A percentile compares a stretch with the other conserved stretches of the same genome.
Evolutionary conservation across 2,113 vertebrate species (phyloP).

Genomic region (Jaculus jaculus): DNA sequence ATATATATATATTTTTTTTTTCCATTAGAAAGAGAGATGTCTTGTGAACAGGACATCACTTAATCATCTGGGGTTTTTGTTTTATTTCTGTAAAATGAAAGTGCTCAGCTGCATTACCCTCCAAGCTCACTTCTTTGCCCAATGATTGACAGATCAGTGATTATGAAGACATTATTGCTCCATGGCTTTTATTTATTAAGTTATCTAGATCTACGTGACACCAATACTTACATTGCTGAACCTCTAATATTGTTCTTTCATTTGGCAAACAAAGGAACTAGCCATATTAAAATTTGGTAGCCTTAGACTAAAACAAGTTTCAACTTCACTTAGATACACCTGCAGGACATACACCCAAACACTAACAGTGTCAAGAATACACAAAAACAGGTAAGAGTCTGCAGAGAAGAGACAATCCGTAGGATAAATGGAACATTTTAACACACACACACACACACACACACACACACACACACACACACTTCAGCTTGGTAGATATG

Average conservation of each 20-base stretch:
- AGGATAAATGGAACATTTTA: neutral
- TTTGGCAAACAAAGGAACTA: neutral
- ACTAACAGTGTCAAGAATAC: neutral
- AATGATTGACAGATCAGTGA: neutral
- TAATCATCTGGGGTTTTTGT: neutral
- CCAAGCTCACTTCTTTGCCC: neutral
- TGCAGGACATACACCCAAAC: neutral
- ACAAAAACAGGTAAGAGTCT: neutral
- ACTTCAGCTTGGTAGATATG: neutral
- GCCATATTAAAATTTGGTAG: neutral
- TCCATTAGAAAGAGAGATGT: neutral
- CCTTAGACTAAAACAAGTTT: neutral
- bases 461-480: no score
- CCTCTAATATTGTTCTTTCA: neutral
- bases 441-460: fast-evolving
- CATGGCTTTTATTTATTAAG: neutral
- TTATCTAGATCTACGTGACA: neutral
- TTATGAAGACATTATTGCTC: neutral
- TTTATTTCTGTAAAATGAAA: neutral
- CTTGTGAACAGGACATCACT: neutral
- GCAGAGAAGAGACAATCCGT: neutral
- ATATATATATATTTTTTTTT: no score
- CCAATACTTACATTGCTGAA: neutral
- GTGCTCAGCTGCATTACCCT: neutral
- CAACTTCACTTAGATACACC: neutral